Conservation (phyloP, 2,888 invertebrate genomes). For the Sepiola atlantica region DNA sequence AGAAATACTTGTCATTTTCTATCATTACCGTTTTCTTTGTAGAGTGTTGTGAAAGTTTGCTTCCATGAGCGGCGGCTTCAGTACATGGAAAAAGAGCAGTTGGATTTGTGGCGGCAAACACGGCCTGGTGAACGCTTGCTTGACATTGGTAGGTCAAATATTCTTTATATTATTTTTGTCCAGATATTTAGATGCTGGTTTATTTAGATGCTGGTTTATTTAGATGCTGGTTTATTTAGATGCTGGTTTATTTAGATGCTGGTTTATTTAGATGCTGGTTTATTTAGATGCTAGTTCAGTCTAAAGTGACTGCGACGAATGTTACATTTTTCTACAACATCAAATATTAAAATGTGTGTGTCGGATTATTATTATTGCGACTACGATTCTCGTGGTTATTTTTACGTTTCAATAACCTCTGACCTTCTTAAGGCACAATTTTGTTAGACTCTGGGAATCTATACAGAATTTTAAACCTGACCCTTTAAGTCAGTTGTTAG, state of each 20-base stretch:
- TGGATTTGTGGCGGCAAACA: constrained; percentile 90
- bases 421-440: no score
- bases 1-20: no score
- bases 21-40: constrained; percentile 50
- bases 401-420: no score
- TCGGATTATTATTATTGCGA: no score
- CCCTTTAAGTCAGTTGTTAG: no score
- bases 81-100: constrained; percentile 95
- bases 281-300: no score
- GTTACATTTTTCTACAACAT: no score
- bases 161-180: not conserved
- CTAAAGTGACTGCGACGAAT: no score
- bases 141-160: constrained; percentile 80
- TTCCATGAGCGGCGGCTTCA: constrained; percentile 97
- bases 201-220: not conserved
- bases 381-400: no score
- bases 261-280: not conserved
- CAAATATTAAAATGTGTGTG: no score
- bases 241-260: not conserved
- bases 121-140: constrained; percentile 93
- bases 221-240: not conserved
- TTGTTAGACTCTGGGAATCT: no score
- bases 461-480: no score
- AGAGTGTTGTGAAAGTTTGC: constrained; percentile 90
- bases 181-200: not conserved